phyloP scores from a whole-genome alignment of 1,140 invertebrate genomes.

The Ceratina australensis region DNA sequence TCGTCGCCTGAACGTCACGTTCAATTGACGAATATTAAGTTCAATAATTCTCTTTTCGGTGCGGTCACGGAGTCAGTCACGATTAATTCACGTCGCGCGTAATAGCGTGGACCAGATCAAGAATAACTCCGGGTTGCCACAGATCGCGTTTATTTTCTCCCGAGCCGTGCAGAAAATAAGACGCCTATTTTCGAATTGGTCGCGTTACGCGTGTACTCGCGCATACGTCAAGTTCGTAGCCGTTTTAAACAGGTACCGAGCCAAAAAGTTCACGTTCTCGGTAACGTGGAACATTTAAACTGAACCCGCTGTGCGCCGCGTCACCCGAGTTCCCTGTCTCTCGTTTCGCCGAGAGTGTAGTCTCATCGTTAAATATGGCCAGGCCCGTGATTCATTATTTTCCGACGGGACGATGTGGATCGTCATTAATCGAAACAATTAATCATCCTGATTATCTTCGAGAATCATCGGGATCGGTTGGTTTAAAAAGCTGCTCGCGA shows the following conservation, averaged over 20 bases:
- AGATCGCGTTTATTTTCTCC: conserved; percentile 71
- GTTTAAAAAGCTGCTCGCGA: background rate
- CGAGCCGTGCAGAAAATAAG: conserved; percentile 64
- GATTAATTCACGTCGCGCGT: conserved; percentile 30
- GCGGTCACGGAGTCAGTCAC: background rate
- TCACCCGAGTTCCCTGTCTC: background rate
- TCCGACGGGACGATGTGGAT: background rate
- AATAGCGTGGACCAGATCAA: conserved; percentile 47
- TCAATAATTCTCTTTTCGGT: conserved; percentile 7
- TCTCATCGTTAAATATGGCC: background rate
- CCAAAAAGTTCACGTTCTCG: conserved; percentile 20
- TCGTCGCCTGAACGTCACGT: background rate
- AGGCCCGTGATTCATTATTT: too few species aligned
- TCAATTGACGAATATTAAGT: conserved; percentile 4
- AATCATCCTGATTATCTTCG: background rate
- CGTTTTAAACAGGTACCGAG: conserved; percentile 3
- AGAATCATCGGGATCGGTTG: background rate
- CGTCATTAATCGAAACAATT: background rate
- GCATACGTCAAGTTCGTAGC: conserved; percentile 55
- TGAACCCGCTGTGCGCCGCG: background rate
- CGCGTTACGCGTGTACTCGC: conserved; percentile 40
- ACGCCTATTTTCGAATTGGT: conserved; percentile 65
- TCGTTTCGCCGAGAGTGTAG: background rate
- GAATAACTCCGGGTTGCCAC: conserved; percentile 62
- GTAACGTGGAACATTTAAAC: background rate